Evolutionary conservation across 1,140 invertebrate genomes (phyloP).

Genomic region (Cryptotermes secundus): DNA sequence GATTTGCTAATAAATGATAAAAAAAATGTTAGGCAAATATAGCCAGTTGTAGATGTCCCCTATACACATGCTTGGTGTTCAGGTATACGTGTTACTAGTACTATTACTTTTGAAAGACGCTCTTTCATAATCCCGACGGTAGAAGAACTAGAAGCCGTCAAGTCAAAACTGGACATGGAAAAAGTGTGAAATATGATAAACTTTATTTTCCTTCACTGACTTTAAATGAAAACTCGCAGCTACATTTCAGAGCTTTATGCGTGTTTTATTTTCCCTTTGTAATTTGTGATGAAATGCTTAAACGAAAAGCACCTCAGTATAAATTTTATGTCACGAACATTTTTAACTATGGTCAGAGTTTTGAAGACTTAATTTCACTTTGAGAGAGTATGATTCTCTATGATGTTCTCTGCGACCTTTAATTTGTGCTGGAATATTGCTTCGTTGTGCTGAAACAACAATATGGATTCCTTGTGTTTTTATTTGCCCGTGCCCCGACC

Average conservation of each 20-base stretch:
- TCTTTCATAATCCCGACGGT: too few relatives aligned
- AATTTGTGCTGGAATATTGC: not conserved
- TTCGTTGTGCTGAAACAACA: not conserved
- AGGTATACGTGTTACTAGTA: too few relatives aligned
- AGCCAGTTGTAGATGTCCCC: too few relatives aligned
- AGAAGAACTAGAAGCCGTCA: too few relatives aligned
- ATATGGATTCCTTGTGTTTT: not conserved
- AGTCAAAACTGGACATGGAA: too few relatives aligned
- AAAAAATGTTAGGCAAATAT: too few relatives aligned
- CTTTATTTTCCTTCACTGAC: too few relatives aligned
- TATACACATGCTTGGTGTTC: too few relatives aligned
- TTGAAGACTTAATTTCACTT: conserved; percentile 1
- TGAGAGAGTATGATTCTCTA: not conserved
- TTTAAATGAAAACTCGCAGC: not conserved
- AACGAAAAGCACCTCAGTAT: not conserved
- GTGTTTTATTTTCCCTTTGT: not conserved
- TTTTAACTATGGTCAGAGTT: not conserved
- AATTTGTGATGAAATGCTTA: not conserved
- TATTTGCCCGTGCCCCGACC: not conserved
- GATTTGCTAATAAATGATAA: too few relatives aligned
- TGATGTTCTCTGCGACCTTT: not conserved
- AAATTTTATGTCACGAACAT: not conserved
- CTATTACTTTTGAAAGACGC: too few relatives aligned
- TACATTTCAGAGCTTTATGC: not conserved
- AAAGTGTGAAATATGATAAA: too few relatives aligned